Conservation (phyloP, 2,888 invertebrate genomes). For the Metallyticus violacea region DNA sequence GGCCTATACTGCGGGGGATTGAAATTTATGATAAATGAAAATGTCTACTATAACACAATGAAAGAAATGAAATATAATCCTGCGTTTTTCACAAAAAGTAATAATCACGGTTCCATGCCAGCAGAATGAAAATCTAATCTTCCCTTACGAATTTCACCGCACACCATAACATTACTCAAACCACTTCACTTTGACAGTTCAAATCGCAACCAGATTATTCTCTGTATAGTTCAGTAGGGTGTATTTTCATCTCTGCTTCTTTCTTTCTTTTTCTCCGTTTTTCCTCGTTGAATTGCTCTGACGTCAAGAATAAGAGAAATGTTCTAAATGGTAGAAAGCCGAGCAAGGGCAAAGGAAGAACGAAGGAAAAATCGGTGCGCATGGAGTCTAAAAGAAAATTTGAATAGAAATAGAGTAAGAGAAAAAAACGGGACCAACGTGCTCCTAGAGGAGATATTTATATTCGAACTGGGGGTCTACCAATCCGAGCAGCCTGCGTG, state of each 20-base stretch:
- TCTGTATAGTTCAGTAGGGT: no score
- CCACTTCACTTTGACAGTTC: neutral
- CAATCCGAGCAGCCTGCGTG: no score
- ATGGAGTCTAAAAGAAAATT: constrained; percentile 24
- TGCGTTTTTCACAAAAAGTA: no score
- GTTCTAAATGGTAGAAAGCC: constrained; percentile 15
- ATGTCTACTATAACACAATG: no score
- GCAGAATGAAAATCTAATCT: no score
- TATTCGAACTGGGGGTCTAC: neutral
- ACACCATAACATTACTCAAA: no score
- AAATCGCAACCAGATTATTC: no score
- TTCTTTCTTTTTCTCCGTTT: neutral
- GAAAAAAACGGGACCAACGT: constrained; percentile 7
- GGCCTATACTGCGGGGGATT: no score
- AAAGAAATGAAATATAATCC: no score
- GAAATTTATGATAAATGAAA: no score
- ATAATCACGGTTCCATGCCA: no score
- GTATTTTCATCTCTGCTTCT: neutral
- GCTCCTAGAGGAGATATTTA: neutral
- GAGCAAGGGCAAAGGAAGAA: neutral
- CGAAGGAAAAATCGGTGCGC: constrained; percentile 23
- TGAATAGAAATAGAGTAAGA: constrained; percentile 29
- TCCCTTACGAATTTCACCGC: no score
- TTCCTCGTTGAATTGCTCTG: constrained; percentile 22
- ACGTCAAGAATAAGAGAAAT: constrained; percentile 22